Evolutionary conservation across 1,140 invertebrate species (phyloP), one percentile per base, ranked within the genome.

Genomic region (Diplogasteroides magnus): DNA sequence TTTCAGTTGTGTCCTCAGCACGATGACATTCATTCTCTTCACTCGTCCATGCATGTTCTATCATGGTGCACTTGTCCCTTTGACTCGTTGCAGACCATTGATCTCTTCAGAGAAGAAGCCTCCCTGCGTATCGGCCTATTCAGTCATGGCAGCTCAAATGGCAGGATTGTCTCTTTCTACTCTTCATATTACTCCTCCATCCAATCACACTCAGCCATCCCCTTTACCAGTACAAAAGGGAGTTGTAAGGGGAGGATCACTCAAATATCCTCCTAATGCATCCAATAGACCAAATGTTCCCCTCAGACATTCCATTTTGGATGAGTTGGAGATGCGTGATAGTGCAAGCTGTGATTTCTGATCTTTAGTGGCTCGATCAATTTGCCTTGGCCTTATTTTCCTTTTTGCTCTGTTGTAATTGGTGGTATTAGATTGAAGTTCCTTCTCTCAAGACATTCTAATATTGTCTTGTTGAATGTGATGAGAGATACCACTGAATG

Each of bases 291-390:
- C 37, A 48, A 48, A 19, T 11, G 37, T 19, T 66, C 37, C n/a
- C 48, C 64, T 57, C 26, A 66, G 25, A 57, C 28, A 32, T 58
- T 57, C 2, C 26, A 25, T 37, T 57, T 26, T 19, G 19, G 64
- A 66, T 56, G 64, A 37, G 13, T 2, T 55, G 2, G 64, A 66
- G 48, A 66, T 66, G 64, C 29, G 64, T 26, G 64, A 57, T 27
- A 56, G 32, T 25, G 29, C 64, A 6, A 66, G 64, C 37, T 66
- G 64, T 66, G 64, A 66, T 55, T 66, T 66, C 64, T 66, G 48
- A 57, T 61, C 57, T 6, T 19, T 26, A 28, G 31, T 57, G 62
- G 62, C 48, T n/a, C n/a, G n/a, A n/a, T n/a, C n/a, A n/a, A n/a
- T 27, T 13, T 19, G 11, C 57, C 1, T 59, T 59, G 25, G 25